Conservation (phyloP, 2,113 vertebrate species). For the Sitta europaea region DNA sequence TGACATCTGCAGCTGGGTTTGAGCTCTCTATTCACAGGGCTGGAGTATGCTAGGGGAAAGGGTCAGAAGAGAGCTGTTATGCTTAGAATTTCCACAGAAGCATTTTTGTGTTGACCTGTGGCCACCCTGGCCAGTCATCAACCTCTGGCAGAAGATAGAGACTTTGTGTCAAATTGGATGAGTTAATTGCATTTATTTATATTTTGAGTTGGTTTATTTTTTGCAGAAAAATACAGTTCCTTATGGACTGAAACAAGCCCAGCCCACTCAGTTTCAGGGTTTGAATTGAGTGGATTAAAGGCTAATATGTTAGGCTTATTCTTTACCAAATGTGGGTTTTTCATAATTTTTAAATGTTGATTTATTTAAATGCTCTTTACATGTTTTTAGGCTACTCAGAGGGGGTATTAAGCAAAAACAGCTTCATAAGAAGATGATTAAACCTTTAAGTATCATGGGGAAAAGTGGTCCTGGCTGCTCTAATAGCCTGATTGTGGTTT, state of each 20-base stretch:
- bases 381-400: neutral
- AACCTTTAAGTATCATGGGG: neutral
- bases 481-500: neutral
- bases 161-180: neutral
- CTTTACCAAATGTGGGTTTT: neutral
- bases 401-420: neutral
- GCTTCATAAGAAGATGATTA: neutral
- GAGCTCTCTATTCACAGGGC: neutral
- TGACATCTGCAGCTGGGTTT: neutral
- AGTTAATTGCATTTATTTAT: neutral
- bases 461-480: neutral
- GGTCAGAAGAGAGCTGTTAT: neutral
- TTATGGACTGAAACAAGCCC: neutral
- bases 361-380: neutral
- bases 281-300: neutral
- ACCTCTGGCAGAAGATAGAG: neutral
- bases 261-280: neutral
- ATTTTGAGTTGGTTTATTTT: neutral
- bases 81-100: neutral
- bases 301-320: neutral
- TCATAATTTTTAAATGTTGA: neutral
- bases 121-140: neutral
- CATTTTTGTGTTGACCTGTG: neutral
- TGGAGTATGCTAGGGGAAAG: neutral
- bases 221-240: neutral